Evolutionary conservation across 2,888 invertebrate species (phyloP), one percentile per base, ranked within the genome.

Genomic region (Noctua janthina): DNA sequence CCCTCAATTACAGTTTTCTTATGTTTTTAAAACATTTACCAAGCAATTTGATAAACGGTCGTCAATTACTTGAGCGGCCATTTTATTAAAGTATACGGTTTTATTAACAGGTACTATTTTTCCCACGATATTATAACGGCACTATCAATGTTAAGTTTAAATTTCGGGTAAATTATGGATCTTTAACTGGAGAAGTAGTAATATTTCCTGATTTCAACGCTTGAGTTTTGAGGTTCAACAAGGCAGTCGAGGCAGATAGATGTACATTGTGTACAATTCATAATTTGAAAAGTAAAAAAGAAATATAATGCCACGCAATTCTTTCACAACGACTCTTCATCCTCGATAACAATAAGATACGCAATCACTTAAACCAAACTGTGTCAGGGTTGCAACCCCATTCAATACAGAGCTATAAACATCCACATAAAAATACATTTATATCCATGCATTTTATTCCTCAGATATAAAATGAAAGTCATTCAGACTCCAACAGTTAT

Each of bases 401-500:
- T 84, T 83, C 74, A 85, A 88, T 70, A 88, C 69, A 23, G 59
- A 77, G 46, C 67, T 72, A 76, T 79, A 68, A 87, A 87, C 81
- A 69, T 56, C 29, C 54, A 39, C 68, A 76, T 79, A 85, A 74
- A 80, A 68, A 74, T 59, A 78, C 78, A 85, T 84, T 85, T 81
- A 87, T 80, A 76, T 67, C 86, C 59, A 73, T 80, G 71, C 74
- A 87, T 85, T 85, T 77, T 75, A 71, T 73, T 67, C 59, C 67
- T 62, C 51, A 78, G 74, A 73, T 76, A 79, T 83, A 78, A 81
- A 88, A 81, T 59, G 85, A 77, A 78, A 83, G 78, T 88, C 83
- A 89, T 83, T 81, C 81, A 15, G 49, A 29, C 29, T 49, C 59
- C 54, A 46, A 35, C 46, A 81, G 76, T 81, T 89, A 88, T 87